These are phyloP conservation scores for Rynchops niger DNA, from an alignment of 2,113 vertebrate species.

Conservation along the genomic window DNA sequence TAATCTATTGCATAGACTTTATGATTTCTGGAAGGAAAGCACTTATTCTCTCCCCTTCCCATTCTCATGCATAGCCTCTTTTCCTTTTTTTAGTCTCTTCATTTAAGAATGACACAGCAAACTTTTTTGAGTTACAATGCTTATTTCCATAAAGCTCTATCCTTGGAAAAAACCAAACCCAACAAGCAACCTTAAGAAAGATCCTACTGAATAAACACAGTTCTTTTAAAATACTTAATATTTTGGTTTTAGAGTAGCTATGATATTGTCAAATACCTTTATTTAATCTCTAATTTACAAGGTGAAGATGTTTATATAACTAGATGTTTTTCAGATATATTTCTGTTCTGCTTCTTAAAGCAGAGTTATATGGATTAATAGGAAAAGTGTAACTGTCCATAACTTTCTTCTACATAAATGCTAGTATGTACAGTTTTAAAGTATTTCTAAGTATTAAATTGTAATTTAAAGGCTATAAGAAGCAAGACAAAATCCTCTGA, in stretches of 20 bases:
- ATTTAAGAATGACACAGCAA: not conserved
- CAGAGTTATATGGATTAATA: slow-evolving; percentile 2
- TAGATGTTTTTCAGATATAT: slow-evolving; percentile 43
- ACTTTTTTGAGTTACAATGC: not conserved
- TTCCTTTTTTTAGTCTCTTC: not conserved
- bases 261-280: slow-evolving; percentile 26
- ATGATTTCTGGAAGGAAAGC: not conserved
- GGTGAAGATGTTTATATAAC: slow-evolving; percentile 49
- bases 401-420: slow-evolving; percentile 10
- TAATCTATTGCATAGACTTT: not conserved
- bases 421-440: slow-evolving; percentile 2
- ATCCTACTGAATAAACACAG: slow-evolving; percentile 21
- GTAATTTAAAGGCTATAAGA: slow-evolving; percentile 4
- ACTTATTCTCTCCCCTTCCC: not conserved
- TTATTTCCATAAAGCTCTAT: not conserved
- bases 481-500: not conserved
- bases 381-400: slow-evolving; percentile 15
- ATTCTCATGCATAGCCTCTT: not conserved
- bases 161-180: not conserved
- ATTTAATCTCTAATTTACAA: slow-evolving; percentile 58
- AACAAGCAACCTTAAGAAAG: not conserved
- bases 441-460: not conserved
- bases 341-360: slow-evolving; percentile 38
- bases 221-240: not conserved
- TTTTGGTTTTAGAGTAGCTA: not conserved